These are phyloP conservation scores for Hirudinaria manillensis DNA, from an alignment of 2,888 invertebrate genomes.

Conservation along the genomic window DNA sequence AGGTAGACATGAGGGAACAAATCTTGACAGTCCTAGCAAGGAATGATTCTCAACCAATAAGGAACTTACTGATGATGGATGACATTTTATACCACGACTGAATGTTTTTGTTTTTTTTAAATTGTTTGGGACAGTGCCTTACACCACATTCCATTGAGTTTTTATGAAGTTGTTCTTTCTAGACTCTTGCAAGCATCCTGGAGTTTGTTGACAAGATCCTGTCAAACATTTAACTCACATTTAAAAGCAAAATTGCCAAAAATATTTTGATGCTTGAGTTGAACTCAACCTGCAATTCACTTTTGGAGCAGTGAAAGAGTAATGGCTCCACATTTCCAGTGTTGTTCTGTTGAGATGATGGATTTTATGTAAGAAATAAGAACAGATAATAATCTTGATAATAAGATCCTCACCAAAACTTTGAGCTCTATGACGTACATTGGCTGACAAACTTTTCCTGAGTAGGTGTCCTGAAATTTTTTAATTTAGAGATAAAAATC, in stretches of 20 bases:
- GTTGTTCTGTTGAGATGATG: background rate
- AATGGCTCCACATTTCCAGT: background rate
- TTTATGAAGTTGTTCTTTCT: slow-evolving; percentile 1
- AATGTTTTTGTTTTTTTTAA: too few relatives aligned
- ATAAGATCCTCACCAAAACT: background rate
- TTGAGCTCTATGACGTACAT: slow-evolving; percentile 12
- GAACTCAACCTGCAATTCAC: background rate
- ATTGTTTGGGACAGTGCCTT: too few relatives aligned
- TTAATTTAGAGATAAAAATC: background rate
- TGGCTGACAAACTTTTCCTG: slow-evolving; percentile 16
- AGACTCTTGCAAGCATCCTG: slow-evolving; percentile 24
- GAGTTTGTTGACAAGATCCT: slow-evolving; percentile 16
- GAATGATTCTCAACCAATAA: too few relatives aligned
- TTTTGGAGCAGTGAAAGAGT: background rate
- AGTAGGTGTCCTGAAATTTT: slow-evolving; percentile 22
- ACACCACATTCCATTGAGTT: too few relatives aligned
- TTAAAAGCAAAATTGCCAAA: background rate
- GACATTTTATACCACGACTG: too few relatives aligned
- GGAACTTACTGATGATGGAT: too few relatives aligned
- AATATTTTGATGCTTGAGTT: background rate
- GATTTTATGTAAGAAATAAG: background rate
- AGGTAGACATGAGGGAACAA: too few relatives aligned
- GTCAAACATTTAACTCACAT: background rate
- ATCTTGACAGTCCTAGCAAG: too few relatives aligned
- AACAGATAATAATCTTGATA: background rate